A percentile compares a stretch with the other conserved stretches of the same genome.
Conservation (phyloP, 2,797 vertebrate species). For the Sparus aurata region DNA sequence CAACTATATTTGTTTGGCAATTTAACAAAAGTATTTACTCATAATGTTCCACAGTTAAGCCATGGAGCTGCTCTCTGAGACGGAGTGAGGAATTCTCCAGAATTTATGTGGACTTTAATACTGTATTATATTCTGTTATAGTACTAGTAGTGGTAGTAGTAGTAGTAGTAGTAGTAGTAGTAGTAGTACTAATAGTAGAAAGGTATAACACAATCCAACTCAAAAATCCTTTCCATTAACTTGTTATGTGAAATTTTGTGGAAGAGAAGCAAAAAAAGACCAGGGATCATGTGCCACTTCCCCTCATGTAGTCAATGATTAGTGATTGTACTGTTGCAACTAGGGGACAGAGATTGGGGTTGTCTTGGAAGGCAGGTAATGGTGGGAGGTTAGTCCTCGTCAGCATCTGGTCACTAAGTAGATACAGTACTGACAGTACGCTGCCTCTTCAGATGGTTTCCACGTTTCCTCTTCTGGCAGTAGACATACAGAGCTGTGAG, state of each 20-base stretch:
- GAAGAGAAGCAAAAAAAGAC: neutral
- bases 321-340: neutral
- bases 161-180: too few species aligned
- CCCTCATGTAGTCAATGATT: neutral
- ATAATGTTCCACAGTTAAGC: neutral
- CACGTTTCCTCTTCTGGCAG: conserved; percentile 71
- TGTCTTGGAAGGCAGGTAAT: neutral
- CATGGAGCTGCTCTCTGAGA: neutral
- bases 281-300: neutral
- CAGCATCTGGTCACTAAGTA: conserved; percentile 10
- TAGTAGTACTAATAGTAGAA: neutral
- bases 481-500: conserved; percentile 85
- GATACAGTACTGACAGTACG: conserved; percentile 33
- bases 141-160: too few species aligned
- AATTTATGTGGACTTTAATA: conserved; percentile 6
- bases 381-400: neutral
- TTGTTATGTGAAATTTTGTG: neutral
- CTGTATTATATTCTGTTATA: neutral
- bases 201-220: neutral
- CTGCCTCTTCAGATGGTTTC: conserved; percentile 4
- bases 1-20: neutral
- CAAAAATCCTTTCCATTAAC: neutral
- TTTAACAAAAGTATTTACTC: conserved; percentile 8
- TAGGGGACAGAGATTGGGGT: neutral
- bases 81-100: neutral